Evolutionary conservation across 2,113 vertebrate species (phyloP).

Genomic region (Girardinichthys multiradiatus): DNA sequence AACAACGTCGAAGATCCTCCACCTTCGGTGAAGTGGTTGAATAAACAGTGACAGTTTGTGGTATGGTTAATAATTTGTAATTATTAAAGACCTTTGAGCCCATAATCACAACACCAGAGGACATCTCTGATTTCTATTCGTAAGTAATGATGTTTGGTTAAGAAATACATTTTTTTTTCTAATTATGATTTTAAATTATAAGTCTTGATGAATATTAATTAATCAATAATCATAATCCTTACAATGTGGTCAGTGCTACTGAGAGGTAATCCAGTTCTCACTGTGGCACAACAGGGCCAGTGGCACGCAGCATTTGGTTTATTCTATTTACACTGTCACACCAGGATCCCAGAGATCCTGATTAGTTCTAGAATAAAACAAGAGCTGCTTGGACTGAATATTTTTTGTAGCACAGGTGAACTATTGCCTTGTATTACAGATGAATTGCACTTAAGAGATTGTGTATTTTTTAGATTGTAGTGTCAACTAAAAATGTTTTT

Average conservation of each 20-base stretch:
- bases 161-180: no score
- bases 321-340: slow-evolving; percentile 49
- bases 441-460: not conserved
- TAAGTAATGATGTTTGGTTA: no score
- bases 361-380: slow-evolving; percentile 20
- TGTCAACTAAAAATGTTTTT: not conserved
- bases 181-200: no score
- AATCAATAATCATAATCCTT: no score
- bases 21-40: no score
- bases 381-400: slow-evolving; percentile 21
- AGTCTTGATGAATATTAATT: no score
- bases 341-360: slow-evolving; percentile 49
- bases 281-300: slow-evolving; percentile 29
- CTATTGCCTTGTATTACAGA: not conserved
- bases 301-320: slow-evolving; percentile 46
- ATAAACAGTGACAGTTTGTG: no score
- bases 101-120: no score
- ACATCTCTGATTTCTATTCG: no score
- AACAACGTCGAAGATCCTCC: no score
- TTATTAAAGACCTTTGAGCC: no score
- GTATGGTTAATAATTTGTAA: no score
- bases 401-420: slow-evolving; percentile 3
- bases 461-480: not conserved
- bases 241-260: slow-evolving; percentile 55
- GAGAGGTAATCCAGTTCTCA: slow-evolving; percentile 45